These are phyloP conservation scores for Lichenostomus cassidix DNA, from an alignment of 2,113 vertebrate genomes.

Conservation along the genomic window DNA sequence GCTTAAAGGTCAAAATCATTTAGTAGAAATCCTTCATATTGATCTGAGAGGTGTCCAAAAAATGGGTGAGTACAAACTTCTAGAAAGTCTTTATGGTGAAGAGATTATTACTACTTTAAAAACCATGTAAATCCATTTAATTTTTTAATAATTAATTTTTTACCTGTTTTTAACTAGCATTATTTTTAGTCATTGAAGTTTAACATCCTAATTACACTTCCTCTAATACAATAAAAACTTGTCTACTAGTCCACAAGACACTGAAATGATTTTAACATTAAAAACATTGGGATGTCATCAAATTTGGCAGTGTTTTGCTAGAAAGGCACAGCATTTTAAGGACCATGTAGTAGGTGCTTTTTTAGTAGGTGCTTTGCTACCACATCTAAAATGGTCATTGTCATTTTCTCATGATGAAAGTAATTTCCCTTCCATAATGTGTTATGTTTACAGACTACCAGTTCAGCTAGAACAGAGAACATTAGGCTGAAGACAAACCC, in stretches of 20 bases:
- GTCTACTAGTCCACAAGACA: background rate
- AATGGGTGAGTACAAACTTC: background rate
- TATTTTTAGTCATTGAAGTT: background rate
- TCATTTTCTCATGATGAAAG: background rate
- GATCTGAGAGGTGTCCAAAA: background rate
- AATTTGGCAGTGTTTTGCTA: background rate
- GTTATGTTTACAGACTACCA: background rate
- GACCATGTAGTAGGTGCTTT: fast-evolving
- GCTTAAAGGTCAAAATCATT: background rate
- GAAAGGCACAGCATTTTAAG: background rate
- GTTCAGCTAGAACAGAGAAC: background rate
- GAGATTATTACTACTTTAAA: background rate
- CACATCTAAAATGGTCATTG: background rate
- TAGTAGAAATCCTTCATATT: background rate
- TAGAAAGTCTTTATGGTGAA: background rate
- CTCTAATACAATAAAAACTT: background rate
- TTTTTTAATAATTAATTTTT: background rate
- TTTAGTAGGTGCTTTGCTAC: background rate
- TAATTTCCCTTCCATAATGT: background rate
- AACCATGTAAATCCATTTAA: fast-evolving
- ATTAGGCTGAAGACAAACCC: background rate
- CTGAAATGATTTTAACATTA: background rate
- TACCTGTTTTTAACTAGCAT: background rate
- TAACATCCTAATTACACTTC: background rate
- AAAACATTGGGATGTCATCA: background rate